Evolutionary conservation across 2,888 invertebrate genomes (phyloP), one percentile per base, ranked within the genome.

Genomic region (Pinctada fucata): DNA sequence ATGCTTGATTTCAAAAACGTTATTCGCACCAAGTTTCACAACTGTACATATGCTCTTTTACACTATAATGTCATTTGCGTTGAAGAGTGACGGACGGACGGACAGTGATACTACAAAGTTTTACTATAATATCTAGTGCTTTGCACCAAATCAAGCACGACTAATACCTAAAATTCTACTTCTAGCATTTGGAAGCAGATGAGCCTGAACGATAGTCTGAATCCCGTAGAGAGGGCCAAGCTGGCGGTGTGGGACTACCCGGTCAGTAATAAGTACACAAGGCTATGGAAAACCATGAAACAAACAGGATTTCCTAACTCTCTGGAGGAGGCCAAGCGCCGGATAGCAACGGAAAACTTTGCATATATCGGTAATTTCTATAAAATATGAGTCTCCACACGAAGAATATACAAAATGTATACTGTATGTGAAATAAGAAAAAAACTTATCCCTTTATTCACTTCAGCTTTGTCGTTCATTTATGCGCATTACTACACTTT

Each of bases 211-310:
- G 98, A 99, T 93, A 97, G 97, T 75, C 93, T 99, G 73, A 95
- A 95, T 47, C 96, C 97, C 79, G 95, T 97, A 3, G 97, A 99
- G 90, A 94, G 98, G 51, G 97, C 98, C 0, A 97, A 98, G 92
- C 93, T 99, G 16, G 99, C 99, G 0, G 99, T 99, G 0, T 99
- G 99, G 99, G 99, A 99, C 92, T 99, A 99, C 92, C 99, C 99
- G 0, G 98, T 99, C 0, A 97, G 97, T 89, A 98, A 99, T 93
- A 99, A 97, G 91, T 99, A 97, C 92, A 99, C 98, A 65, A 99
- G 99, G 93, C 98, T 99, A 96, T 98, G 98, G 97, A 97, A 98
- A 91, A 97, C 97, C 0, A 99, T 99, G 97, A 94, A 95, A 88
- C 95, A 95, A 86, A 96, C 97, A 0, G 95, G 95, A 0, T 94